phyloP scores from a whole-genome alignment of 2,797 vertebrate genomes.

The Odontamblyopus lacepedii region DNA sequence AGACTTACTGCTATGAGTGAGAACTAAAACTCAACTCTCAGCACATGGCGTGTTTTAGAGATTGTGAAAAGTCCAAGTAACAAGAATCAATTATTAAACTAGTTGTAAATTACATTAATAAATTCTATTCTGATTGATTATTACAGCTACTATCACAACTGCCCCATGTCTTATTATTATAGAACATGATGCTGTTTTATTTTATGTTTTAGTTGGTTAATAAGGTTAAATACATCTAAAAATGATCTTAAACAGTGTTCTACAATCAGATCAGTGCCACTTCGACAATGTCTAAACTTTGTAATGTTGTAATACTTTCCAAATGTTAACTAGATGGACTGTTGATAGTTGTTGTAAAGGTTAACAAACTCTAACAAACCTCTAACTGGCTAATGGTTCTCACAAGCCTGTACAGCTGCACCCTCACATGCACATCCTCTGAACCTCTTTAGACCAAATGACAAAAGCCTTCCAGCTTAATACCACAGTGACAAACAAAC shows the following conservation, averaged over 20 bases:
- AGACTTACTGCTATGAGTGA: background rate
- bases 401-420: constrained; percentile 77
- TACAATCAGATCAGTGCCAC: background rate
- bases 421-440: constrained; percentile 74
- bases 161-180: background rate
- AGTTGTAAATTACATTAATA: background rate
- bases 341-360: background rate
- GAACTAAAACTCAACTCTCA: background rate
- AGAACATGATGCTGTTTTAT: background rate
- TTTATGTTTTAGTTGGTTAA: background rate
- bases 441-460: constrained; percentile 83
- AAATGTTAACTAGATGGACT: background rate
- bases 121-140: background rate
- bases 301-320: background rate
- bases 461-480: constrained; percentile 77
- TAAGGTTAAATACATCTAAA: background rate
- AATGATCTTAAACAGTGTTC: background rate
- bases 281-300: background rate
- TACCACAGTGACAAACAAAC: constrained; percentile 84
- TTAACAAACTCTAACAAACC: constrained; percentile 57
- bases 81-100: background rate
- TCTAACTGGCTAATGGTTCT: constrained; percentile 52
- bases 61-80: background rate
- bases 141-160: background rate
- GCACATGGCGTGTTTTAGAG: background rate